Base-by-base conservation (phyloP, 2,888 invertebrate genomes). In the Metellina segmentata region DNA sequence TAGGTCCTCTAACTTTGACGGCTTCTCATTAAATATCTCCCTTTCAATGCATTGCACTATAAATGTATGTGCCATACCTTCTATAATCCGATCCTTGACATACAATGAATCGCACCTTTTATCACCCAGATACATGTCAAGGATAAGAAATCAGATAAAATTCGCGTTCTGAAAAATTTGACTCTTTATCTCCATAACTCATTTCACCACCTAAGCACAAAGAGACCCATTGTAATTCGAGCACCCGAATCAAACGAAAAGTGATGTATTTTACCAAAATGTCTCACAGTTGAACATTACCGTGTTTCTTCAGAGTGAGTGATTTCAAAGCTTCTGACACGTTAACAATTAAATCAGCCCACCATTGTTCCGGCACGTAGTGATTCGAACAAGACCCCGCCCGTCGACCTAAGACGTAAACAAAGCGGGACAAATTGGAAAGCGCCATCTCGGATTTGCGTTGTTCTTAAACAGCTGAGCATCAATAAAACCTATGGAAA, bases 281-380 rank as follows among this genome's bases (percentile, higher is more conserved):
- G 52, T 51, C 20, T 34, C 51, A n/a, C 71, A 72, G 49, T 74
- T 74, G 13, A 72, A 74, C 72, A 74, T 52, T 74, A 72, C 83
- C 53, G 48, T 81, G 49, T 49, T 71, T 79, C 79, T 9, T 13
- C 49, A 69, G 70, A 70, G 70, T 49, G n/a, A 48, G 74, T 34
- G 20, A 52, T 74, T 83, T 52, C 72, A 83, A 16, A 61, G 16
- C 52, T 74, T 69, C 48, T 81, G 83, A 83, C 74, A 83, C 8
- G 72, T 83, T 72, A 83, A 83, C 72, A 83, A 83, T 72, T 83
- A 83, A 83, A 72, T 72, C 83, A 74, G 72, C 83, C 83, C 83
- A 83, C 83, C 74, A 83, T 83, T 83, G 72, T 83, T 83, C 19
- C 20, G n/a, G 83, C 83, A 83, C 83, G 83, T 83, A 83, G 71